phyloP scores from a whole-genome alignment of 1,140 invertebrate genomes.

The Hermetia illucens region DNA sequence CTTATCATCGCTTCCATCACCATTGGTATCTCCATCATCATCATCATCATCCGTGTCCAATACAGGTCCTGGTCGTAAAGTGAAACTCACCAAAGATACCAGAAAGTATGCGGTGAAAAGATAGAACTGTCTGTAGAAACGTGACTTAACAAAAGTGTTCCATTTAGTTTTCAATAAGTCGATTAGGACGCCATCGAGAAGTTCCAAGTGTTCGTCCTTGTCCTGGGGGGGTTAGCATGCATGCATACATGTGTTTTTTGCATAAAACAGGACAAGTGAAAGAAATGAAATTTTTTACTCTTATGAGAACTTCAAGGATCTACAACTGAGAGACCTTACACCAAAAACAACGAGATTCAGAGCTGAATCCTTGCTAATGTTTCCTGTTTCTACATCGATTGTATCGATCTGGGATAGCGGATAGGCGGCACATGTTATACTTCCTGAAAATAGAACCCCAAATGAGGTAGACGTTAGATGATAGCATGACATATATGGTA shows the following conservation, averaged over 20 bases:
- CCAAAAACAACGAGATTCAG: constrained; percentile 98
- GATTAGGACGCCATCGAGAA: constrained; percentile 89
- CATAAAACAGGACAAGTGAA: background rate
- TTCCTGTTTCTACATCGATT: constrained; percentile 79
- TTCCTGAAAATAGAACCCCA: too few relatives aligned
- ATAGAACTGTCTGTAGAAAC: constrained; percentile 86
- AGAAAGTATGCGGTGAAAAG: constrained; percentile 82
- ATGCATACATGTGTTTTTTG: background rate
- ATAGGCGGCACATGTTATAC: constrained; percentile 93
- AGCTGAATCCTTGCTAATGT: constrained; percentile 85
- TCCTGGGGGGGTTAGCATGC: constrained; percentile 44
- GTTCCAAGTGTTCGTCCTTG: constrained; percentile 84
- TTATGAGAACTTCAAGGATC: background rate
- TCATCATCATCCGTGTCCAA: constrained; percentile 20
- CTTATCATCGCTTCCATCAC: too few relatives aligned
- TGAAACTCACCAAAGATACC: constrained; percentile 74
- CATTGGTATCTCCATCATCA: constrained; percentile 12
- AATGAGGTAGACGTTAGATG: too few relatives aligned
- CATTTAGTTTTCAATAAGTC: constrained; percentile 94
- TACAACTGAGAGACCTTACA: constrained; percentile 46
- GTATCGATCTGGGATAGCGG: constrained; percentile 93
- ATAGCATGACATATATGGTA: too few relatives aligned
- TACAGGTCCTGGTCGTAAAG: constrained; percentile 62
- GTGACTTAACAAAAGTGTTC: constrained; percentile 92
- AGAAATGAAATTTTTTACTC: background rate